Evolutionary conservation across 2,113 vertebrate genomes (phyloP).

Genomic region (Engystomops pustulosus): DNA sequence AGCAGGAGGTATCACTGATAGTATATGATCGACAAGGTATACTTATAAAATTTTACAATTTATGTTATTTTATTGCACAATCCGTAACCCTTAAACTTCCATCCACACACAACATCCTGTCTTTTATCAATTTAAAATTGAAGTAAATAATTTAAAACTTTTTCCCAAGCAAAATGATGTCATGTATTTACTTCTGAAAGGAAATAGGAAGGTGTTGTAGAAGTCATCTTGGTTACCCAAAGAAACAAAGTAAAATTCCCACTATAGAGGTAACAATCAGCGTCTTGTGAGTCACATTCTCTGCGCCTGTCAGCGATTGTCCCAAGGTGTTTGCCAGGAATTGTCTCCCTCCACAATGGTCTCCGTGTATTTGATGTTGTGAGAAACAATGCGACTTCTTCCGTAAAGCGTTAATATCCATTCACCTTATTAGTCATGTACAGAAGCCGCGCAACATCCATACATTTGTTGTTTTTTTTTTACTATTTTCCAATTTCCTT

Average conservation of each 20-base stretch:
- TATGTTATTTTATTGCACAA: too few relatives aligned
- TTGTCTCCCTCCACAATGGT: constrained; percentile 31
- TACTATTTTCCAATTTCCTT: too few relatives aligned
- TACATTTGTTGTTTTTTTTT: not conserved
- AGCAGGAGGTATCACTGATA: too few relatives aligned
- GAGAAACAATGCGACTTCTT: constrained; percentile 24
- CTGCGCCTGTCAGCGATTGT: not conserved
- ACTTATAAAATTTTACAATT: too few relatives aligned
- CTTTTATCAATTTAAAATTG: too few relatives aligned
- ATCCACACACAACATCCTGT: too few relatives aligned
- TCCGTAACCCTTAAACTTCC: too few relatives aligned
- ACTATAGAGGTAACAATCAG: constrained; percentile 34
- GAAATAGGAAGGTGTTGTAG: constrained; percentile 41
- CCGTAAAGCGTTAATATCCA: not conserved
- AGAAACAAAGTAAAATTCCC: constrained; percentile 50
- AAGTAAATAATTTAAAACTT: too few relatives aligned
- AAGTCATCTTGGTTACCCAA: constrained; percentile 10
- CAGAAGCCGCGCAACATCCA: not conserved
- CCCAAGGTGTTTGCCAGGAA: constrained; percentile 39
- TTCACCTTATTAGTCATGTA: not conserved
- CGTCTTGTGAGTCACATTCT: constrained; percentile 31
- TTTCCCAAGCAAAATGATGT: constrained; percentile 39
- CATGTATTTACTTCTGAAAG: not conserved
- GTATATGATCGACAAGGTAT: too few relatives aligned
- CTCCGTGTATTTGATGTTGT: not conserved